A percentile compares a stretch with the other conserved stretches of the same genome.
phyloP scores from a whole-genome alignment of 2,113 vertebrate species.

The Petrocephalus zakoni region DNA sequence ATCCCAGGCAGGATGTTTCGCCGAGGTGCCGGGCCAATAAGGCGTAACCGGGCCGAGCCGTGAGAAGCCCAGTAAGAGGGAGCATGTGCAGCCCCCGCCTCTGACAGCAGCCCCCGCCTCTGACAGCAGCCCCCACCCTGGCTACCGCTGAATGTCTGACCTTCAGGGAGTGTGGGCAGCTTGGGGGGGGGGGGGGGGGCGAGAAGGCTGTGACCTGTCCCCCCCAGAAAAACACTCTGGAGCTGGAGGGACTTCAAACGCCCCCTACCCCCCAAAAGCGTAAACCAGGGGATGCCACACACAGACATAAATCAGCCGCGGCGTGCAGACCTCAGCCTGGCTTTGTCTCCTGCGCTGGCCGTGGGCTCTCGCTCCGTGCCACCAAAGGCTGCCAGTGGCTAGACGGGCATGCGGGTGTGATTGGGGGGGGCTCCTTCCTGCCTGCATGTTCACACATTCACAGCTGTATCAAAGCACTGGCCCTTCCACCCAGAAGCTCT shows the following conservation, averaged over 20 bases:
- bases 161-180: not conserved
- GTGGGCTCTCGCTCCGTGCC: not conserved
- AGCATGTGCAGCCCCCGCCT: constrained; percentile 31
- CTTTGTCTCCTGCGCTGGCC: not conserved
- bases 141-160: constrained; percentile 23
- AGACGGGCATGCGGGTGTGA: not conserved
- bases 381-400: not conserved
- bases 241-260: constrained; percentile 56
- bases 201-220: constrained; percentile 40
- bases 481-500: constrained; percentile 55
- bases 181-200: not conserved
- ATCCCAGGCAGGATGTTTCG: not conserved
- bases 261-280: not conserved
- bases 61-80: not conserved
- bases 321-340: constrained; percentile 42
- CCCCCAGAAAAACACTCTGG: constrained; percentile 51
- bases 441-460: not conserved
- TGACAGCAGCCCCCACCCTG: not conserved
- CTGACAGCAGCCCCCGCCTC: constrained; percentile 40
- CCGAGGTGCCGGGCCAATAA: not conserved
- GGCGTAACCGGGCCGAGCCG: not conserved
- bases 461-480: not conserved
- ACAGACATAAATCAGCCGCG: constrained; percentile 54
- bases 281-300: constrained; percentile 48
- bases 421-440: constrained; percentile 28